Evolutionary conservation across 2,797 vertebrate species (phyloP).

Genomic region (Aldrovandia affinis): DNA sequence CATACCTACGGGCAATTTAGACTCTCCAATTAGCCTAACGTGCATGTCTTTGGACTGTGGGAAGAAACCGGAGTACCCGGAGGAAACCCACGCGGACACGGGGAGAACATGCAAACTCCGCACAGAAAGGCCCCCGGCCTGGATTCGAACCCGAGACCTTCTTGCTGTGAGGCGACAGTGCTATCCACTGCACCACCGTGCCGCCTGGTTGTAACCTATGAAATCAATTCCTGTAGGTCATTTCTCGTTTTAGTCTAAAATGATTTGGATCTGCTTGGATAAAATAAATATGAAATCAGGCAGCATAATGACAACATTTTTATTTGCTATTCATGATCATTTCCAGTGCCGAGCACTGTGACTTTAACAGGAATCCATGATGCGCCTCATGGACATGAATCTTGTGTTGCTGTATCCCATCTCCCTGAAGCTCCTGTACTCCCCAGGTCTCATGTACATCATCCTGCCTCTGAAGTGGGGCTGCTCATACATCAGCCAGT

Average conservation of each 20-base stretch:
- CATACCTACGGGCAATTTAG: too few species aligned
- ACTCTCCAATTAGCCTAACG: too few species aligned
- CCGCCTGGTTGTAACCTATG: not conserved
- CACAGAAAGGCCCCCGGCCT: too few species aligned
- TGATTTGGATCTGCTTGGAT: not conserved
- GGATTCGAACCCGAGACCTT: too few species aligned
- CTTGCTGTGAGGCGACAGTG: too few species aligned
- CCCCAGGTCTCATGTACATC: constrained; percentile 22
- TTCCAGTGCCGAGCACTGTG: not conserved
- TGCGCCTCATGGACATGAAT: constrained; percentile 19
- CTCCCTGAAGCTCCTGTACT: constrained; percentile 28
- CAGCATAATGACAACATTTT: not conserved
- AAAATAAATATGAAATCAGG: not conserved
- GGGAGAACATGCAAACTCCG: too few species aligned
- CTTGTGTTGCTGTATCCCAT: constrained; percentile 15
- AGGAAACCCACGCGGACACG: too few species aligned
- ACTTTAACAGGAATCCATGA: constrained; percentile 27
- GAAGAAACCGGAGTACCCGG: too few species aligned
- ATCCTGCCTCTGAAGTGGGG: constrained; percentile 21
- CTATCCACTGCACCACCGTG: too few species aligned
- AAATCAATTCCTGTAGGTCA: not conserved
- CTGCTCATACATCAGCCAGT: constrained; percentile 25
- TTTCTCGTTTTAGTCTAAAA: not conserved
- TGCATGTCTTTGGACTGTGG: too few species aligned
- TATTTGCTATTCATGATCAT: not conserved